Base-by-base conservation (phyloP, 92 coral and sea anemone species). In the Heliopora coerulea region DNA sequence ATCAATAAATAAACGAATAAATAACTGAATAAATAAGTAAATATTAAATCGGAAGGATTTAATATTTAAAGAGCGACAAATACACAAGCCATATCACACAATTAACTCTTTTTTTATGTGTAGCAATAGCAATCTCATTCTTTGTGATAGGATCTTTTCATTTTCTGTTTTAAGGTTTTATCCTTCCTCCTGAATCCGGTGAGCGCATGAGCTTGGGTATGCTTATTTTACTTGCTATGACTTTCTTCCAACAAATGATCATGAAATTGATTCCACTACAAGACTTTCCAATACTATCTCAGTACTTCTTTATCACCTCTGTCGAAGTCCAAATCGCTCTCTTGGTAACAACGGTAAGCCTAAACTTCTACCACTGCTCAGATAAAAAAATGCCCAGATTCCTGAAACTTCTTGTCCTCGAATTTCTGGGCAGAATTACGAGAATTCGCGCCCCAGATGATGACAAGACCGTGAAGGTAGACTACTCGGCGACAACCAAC, bases 171-270 rank as follows among this genome's bases (percentile, higher is more conserved):
- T 62, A 28, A 70, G 77, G 99, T 0, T 95, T 95, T 49, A 80
- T 93, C 14, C 80, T 91, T 3, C 99, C 99, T 1, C 99, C 99
- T 0, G 97, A 95, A 39, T 88, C 97, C 15, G 99, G 99, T 0
- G 99, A 95, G 66, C 91, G 99, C 0, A 91, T 95, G 60, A 96
- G 99, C 18, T 68, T 95, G 26, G 91, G 99, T 37, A 95, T 95
- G 41, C 87, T 96, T 0, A 96, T 91, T 1, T 84, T 95, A 46
- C 89, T 95, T 9, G 99, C 99, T 0, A 95, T 95, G 99, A 95
- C 99, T 0, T 96, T 95, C 2, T 95, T 95, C 40, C 97, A 92
- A 39, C 99, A 95, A 63, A 3, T 95, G 14, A 90, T 96, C 0
- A 88, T 96, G 27, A 96, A 91, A 56, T 28, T 90, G 20, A 84